Evolutionary conservation across 2,888 invertebrate species (phyloP).

Genomic region (Dicycla oo): DNA sequence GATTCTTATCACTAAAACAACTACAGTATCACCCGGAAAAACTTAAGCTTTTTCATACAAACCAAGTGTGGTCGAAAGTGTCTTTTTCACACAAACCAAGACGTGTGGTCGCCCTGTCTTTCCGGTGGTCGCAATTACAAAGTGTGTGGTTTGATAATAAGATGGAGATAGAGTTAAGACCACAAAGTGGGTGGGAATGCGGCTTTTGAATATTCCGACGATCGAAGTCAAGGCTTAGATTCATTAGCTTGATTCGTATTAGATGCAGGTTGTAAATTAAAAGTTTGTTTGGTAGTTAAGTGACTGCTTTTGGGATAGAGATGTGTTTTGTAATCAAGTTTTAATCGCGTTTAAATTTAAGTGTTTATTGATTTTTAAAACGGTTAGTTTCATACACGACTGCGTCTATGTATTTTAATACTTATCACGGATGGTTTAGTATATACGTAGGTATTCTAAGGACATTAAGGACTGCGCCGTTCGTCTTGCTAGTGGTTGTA

Average conservation of each 20-base stretch:
- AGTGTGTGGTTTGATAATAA: conserved; percentile 62
- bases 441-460: too few relatives aligned
- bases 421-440: neutral
- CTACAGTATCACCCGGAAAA: conserved; percentile 56
- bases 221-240: conserved; percentile 12
- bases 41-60: conserved; percentile 53
- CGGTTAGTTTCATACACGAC: neutral
- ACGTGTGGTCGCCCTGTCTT: conserved; percentile 53
- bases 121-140: conserved; percentile 63
- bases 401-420: neutral
- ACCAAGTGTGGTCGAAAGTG: conserved; percentile 49
- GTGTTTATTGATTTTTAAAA: conserved; percentile 1
- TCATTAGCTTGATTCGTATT: conserved; percentile 47
- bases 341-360: neutral
- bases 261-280: conserved; percentile 16
- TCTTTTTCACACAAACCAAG: conserved; percentile 46
- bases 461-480: too few relatives aligned
- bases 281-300: conserved; percentile 37
- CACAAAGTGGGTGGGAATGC: conserved; percentile 52
- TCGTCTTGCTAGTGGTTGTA: too few relatives aligned
- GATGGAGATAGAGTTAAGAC: conserved; percentile 27
- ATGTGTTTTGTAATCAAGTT: conserved; percentile 15
- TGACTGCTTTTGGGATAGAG: conserved; percentile 3
- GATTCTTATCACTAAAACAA: conserved; percentile 55
- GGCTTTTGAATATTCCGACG: conserved; percentile 46